Evolutionary conservation across 2,797 vertebrate species (phyloP).

Genomic region (Phalloptychus januarius): DNA sequence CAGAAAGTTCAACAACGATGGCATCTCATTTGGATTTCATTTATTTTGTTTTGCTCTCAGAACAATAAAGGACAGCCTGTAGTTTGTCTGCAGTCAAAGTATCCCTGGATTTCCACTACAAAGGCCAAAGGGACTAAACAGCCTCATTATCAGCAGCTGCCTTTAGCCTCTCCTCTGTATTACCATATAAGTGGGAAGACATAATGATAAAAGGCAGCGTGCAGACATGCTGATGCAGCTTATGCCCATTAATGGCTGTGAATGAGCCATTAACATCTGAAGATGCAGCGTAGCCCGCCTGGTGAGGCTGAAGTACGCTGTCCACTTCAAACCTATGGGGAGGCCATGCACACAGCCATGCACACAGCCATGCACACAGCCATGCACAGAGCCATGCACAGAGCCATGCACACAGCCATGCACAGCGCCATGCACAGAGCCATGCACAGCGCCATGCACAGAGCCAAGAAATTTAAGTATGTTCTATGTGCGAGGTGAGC

Average conservation of each 20-base stretch:
- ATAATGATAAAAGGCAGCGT: slow-evolving; percentile 36
- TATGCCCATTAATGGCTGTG: slow-evolving; percentile 75
- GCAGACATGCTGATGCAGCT: slow-evolving; percentile 75
- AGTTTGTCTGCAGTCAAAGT: slow-evolving; percentile 45
- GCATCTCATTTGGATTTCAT: slow-evolving; percentile 47
- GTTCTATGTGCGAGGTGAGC: slow-evolving; percentile 71
- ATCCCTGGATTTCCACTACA: slow-evolving; percentile 62
- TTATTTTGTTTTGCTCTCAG: slow-evolving; percentile 37
- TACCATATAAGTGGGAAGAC: slow-evolving; percentile 61
- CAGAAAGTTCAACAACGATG: slow-evolving; percentile 13
- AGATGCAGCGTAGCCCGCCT: slow-evolving; percentile 75
- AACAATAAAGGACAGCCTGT: slow-evolving; percentile 32
- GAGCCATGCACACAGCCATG: slow-evolving; percentile 49
- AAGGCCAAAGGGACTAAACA: slow-evolving; percentile 46
- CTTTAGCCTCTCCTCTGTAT: slow-evolving; percentile 52
- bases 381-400: slow-evolving; percentile 59
- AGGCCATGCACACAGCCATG: slow-evolving; percentile 65
- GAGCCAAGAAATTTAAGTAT: slow-evolving; percentile 66
- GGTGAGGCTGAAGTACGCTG: slow-evolving; percentile 69
- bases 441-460: slow-evolving; percentile 39
- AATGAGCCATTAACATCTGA: slow-evolving; percentile 82
- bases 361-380: slow-evolving; percentile 50
- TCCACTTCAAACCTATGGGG: slow-evolving; percentile 74
- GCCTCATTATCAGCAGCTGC: slow-evolving; percentile 42
- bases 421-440: too few relatives aligned